Evolutionary conservation across 1,140 invertebrate genomes (phyloP).

Genomic region (Pomacea maculata): DNA sequence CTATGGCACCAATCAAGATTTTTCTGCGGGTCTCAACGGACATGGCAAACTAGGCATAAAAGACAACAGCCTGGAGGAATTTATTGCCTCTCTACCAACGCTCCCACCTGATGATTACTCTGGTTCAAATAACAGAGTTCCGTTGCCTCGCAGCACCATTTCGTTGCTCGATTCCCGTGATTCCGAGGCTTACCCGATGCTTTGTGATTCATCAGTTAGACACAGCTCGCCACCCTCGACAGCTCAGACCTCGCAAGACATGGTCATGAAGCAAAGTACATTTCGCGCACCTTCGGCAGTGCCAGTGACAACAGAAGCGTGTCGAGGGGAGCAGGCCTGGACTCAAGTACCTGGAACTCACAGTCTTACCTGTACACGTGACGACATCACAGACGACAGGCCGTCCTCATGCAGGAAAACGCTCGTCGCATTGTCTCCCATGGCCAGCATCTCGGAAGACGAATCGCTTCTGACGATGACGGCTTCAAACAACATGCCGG

Average conservation of each 20-base stretch:
- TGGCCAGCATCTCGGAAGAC: conserved; percentile 2
- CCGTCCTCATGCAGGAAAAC: not conserved
- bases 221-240: not conserved
- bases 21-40: not conserved
- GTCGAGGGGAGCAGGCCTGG: not conserved
- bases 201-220: not conserved
- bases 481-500: not conserved
- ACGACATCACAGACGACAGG: not conserved
- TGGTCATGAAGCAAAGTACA: not conserved
- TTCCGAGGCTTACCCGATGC: not conserved
- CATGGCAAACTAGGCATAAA: not conserved
- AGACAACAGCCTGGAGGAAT: not conserved
- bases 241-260: not conserved
- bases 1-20: not conserved
- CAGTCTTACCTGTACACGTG: not conserved
- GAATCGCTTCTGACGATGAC: not conserved
- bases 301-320: not conserved
- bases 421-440: not conserved
- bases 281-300: too few relatives aligned
- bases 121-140: not conserved
- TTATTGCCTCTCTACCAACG: conserved; percentile 6
- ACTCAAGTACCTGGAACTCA: not conserved
- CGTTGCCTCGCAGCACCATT: not conserved
- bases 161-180: not conserved
- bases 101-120: conserved; percentile 7